Percentiles rank a stretch among this genome's conserved stretches.
Conservation (phyloP, 2,888 invertebrate species). For the Myathropa florea region DNA sequence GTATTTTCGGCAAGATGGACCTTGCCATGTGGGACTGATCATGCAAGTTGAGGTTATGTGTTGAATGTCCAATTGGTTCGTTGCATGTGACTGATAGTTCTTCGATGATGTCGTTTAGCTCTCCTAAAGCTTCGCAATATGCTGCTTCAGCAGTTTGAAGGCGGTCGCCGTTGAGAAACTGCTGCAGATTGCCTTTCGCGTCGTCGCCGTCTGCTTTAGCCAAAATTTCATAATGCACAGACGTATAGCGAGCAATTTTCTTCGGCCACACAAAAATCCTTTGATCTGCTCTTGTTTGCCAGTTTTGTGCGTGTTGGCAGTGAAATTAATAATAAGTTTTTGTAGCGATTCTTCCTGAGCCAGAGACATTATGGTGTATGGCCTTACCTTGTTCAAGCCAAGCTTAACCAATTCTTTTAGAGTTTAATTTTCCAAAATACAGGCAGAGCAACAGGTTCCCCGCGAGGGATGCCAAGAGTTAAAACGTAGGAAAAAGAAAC, state of each 20-base stretch:
- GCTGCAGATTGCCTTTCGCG: not conserved
- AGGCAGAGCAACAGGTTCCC: conserved; percentile 9
- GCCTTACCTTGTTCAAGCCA: too few relatives aligned
- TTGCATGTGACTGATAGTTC: not conserved
- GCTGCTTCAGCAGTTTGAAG: not conserved
- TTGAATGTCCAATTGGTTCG: not conserved
- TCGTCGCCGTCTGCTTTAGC: not conserved
- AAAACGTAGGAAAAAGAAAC: not conserved
- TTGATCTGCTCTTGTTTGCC: not conserved
- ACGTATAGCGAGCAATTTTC: not conserved
- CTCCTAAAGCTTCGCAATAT: not conserved
- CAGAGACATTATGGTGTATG: too few relatives aligned
- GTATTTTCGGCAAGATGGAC: conserved; percentile 7
- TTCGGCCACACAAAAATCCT: not conserved
- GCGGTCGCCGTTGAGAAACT: not conserved
- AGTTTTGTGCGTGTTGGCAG: not conserved
- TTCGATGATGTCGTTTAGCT: not conserved
- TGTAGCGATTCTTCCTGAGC: too few relatives aligned
- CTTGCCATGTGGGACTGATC: not conserved
- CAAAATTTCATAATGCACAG: not conserved
- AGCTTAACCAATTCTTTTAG: too few relatives aligned
- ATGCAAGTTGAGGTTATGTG: too few relatives aligned
- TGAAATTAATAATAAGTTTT: not conserved
- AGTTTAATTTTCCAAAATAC: too few relatives aligned
- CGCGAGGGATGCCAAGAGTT: conserved; percentile 8